Evolutionary conservation across 2,888 invertebrate genomes (phyloP).

Genomic region (Steinernema hermaphroditum): DNA sequence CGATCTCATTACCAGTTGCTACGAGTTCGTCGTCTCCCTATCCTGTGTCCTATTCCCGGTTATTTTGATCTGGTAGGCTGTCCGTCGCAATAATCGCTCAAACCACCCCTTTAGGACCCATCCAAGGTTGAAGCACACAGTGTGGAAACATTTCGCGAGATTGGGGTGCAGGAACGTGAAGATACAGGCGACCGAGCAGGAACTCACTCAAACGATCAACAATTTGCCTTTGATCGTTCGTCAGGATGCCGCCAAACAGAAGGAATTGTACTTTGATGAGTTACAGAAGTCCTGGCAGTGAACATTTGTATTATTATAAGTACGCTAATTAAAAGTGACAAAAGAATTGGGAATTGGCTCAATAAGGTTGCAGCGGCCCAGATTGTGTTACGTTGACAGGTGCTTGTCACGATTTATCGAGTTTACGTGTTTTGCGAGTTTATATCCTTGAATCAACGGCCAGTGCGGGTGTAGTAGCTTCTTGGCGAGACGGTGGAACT

Average conservation of each 20-base stretch:
- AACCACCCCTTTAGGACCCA: background rate
- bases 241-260: background rate
- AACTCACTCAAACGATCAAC: background rate
- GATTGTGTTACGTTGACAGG: too few species aligned
- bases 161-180: background rate
- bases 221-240: background rate
- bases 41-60: conserved; percentile 4
- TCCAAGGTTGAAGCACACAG: background rate
- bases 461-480: too few species aligned
- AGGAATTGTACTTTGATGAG: background rate
- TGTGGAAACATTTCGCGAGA: background rate
- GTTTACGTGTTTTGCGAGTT: too few species aligned
- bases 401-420: too few species aligned
- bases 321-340: too few species aligned
- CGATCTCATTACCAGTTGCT: background rate
- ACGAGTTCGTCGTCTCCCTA: background rate
- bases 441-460: too few species aligned
- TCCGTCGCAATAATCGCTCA: background rate
- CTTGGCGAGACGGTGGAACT: too few species aligned
- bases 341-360: too few species aligned
- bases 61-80: background rate
- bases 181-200: background rate
- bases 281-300: conserved; percentile 4
- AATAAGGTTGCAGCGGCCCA: too few species aligned
- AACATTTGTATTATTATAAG: background rate